These are phyloP conservation scores for Plagodis dolabraria DNA, from an alignment of 2,888 invertebrate species.

Conservation along the genomic window DNA sequence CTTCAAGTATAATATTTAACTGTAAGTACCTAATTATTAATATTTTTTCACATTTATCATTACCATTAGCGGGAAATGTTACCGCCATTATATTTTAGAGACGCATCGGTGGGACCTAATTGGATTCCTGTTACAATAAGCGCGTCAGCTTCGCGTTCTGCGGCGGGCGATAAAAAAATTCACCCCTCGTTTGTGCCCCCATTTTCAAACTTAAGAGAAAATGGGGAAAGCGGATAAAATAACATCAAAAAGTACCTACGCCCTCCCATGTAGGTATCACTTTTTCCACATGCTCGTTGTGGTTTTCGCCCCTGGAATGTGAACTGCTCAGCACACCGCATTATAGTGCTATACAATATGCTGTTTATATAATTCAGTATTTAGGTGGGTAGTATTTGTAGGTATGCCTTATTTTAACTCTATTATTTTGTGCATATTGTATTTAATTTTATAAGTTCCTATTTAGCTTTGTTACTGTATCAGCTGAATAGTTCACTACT, in stretches of 20 bases:
- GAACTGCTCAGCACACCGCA: background rate
- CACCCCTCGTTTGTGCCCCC: conserved; percentile 50
- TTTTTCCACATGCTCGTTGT: conserved; percentile 1
- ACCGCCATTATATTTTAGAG: conserved; percentile 51
- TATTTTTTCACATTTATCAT: background rate
- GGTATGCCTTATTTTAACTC: too few relatives aligned
- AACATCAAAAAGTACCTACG: conserved; percentile 19
- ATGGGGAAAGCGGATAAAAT: conserved; percentile 43
- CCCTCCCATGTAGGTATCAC: conserved; percentile 11
- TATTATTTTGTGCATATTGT: too few relatives aligned
- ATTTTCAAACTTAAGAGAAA: conserved; percentile 47
- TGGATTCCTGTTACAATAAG: conserved; percentile 70
- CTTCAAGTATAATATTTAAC: too few relatives aligned
- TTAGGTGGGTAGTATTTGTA: too few relatives aligned
- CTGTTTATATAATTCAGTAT: too few relatives aligned
- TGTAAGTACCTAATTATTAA: too few relatives aligned
- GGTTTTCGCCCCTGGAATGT: conserved; percentile 13
- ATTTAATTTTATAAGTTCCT: too few relatives aligned
- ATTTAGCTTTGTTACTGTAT: too few relatives aligned
- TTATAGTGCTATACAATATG: too few relatives aligned
- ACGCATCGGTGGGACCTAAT: conserved; percentile 54
- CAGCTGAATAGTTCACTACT: too few relatives aligned
- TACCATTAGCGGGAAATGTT: conserved; percentile 41
- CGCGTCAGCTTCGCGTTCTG: conserved; percentile 49
- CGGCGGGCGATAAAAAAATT: conserved; percentile 44